These are phyloP conservation scores for Doris montereyensis DNA, from an alignment of 2,888 invertebrate species.

Conservation along the genomic window DNA sequence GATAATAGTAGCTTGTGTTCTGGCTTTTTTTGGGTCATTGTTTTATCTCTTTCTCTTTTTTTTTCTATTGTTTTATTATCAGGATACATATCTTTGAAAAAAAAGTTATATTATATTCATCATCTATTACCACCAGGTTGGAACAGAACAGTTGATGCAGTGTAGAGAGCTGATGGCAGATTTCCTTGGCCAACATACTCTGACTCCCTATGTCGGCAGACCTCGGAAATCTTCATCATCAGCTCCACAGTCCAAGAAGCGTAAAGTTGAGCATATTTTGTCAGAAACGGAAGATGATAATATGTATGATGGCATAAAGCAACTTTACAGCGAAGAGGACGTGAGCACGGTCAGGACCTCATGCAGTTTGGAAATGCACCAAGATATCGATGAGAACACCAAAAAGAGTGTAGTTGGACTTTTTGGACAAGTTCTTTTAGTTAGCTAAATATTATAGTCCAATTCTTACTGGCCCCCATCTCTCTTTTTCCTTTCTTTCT, in stretches of 20 bases:
- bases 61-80: too few relatives aligned
- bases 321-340: slow-evolving; percentile 65
- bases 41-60: too few relatives aligned
- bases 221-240: slow-evolving; percentile 45
- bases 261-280: slow-evolving; percentile 57
- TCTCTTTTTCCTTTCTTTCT: too few relatives aligned
- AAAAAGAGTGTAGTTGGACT: neutral
- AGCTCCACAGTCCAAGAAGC: slow-evolving; percentile 59
- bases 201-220: slow-evolving; percentile 49
- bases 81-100: too few relatives aligned
- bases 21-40: too few relatives aligned
- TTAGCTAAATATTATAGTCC: slow-evolving; percentile 25
- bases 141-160: slow-evolving; percentile 60
- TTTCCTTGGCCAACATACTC: slow-evolving; percentile 48
- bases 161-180: slow-evolving; percentile 62
- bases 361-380: slow-evolving; percentile 61
- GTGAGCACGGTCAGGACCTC: slow-evolving; percentile 49
- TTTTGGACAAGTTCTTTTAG: slow-evolving; percentile 23
- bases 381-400: slow-evolving; percentile 50
- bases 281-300: slow-evolving; percentile 59
- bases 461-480: neutral
- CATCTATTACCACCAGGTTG: slow-evolving; percentile 56
- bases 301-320: slow-evolving; percentile 69
- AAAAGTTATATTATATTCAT: too few relatives aligned
- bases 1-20: too few relatives aligned